phyloP scores from a whole-genome alignment of 2,113 vertebrate genomes.

The Chelonoidis abingdonii region DNA sequence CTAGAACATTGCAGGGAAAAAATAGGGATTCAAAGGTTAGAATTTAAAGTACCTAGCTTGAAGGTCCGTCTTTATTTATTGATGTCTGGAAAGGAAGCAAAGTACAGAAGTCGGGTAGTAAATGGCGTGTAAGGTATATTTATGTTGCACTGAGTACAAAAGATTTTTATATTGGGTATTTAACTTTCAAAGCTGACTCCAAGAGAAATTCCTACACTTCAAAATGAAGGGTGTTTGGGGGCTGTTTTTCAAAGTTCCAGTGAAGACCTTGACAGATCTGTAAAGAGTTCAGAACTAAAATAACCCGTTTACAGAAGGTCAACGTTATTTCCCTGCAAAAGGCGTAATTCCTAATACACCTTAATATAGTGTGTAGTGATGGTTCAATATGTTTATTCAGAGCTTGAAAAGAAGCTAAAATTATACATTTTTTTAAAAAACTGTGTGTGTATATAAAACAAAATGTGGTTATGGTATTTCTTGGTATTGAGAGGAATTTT shows the following conservation, averaged over 20 bases:
- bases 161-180: neutral
- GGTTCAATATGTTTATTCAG: conserved; percentile 45
- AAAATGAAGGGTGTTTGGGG: neutral
- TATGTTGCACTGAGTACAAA: neutral
- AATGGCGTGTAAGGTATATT: conserved; percentile 8
- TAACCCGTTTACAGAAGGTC: conserved; percentile 59
- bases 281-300: conserved; percentile 45
- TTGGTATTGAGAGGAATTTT: conserved; percentile 55
- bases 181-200: neutral
- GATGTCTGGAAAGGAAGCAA: neutral
- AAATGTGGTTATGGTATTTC: conserved; percentile 60
- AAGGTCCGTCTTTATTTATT: conserved; percentile 56
- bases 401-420: conserved; percentile 39
- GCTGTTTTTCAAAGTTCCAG: conserved; percentile 22
- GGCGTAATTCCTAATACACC: conserved; percentile 58
- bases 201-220: neutral
- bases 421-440: conserved; percentile 52
- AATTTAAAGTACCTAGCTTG: neutral
- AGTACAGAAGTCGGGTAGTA: neutral
- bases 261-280: conserved; percentile 49
- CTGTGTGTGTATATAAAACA: conserved; percentile 60
- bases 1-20: too few species aligned
- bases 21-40: neutral
- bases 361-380: conserved; percentile 53
- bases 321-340: conserved; percentile 68